Percentiles rank a stretch among this genome's conserved stretches.
Conservation (phyloP, 1,140 invertebrate genomes). For the Calycopis cecrops region DNA sequence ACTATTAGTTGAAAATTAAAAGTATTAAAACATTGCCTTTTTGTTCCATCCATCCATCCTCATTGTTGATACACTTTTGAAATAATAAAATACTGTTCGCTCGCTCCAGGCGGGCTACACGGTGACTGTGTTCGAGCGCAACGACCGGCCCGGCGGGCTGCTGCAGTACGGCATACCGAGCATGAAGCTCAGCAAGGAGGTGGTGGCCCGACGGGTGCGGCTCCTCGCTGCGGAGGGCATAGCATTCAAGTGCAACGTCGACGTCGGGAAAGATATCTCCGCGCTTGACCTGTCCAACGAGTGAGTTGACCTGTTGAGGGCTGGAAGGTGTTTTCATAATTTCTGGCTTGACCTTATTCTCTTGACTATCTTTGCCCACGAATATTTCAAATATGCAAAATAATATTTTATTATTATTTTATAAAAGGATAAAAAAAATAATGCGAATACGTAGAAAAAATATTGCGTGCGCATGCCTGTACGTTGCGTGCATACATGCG, state of each 20-base stretch:
- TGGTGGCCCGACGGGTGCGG: constrained; percentile 92
- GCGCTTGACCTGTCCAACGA: constrained; percentile 80
- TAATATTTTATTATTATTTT: no score
- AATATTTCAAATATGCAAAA: no score
- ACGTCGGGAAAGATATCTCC: constrained; percentile 94
- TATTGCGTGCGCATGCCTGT: no score
- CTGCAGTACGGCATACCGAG: constrained; percentile 98
- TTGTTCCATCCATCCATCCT: no score
- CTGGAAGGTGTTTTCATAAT: no score
- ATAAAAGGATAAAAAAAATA: background rate
- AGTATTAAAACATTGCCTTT: no score
- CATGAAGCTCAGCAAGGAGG: constrained; percentile 96
- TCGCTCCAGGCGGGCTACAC: constrained; percentile 83
- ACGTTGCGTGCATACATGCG: no score
- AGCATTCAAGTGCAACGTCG: constrained; percentile 90
- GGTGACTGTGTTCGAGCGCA: constrained; percentile 97
- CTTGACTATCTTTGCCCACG: no score
- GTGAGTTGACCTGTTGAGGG: constrained; percentile 38
- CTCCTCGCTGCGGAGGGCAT: constrained; percentile 94
- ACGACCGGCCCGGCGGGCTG: constrained; percentile 95
- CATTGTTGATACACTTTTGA: no score
- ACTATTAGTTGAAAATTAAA: no score
- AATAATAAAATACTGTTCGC: constrained; percentile 19
- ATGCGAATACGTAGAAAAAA: no score
- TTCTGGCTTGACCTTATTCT: no score